A percentile compares a stretch with the other conserved stretches of the same genome.
These are phyloP conservation scores for Orius laevigatus DNA, from an alignment of 1,140 invertebrate species.

Conservation along the genomic window DNA sequence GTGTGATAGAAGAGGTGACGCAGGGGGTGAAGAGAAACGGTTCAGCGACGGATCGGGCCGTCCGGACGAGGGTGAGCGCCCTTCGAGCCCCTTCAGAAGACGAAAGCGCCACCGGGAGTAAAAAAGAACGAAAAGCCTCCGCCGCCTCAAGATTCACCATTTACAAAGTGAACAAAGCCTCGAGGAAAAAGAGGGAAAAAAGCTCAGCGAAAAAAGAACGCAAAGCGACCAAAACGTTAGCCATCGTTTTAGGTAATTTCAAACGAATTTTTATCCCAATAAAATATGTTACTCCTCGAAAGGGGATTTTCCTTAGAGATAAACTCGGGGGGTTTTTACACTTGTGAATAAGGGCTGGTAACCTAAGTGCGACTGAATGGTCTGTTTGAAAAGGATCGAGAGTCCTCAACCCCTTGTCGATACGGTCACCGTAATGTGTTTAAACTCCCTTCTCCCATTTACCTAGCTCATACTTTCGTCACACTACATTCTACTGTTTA, in stretches of 20 bases:
- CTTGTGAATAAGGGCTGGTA: no score
- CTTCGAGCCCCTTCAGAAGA: conserved; percentile 25
- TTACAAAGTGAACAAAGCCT: conserved; percentile 86
- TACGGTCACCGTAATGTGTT: no score
- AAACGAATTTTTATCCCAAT: neutral
- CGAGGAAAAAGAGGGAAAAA: conserved; percentile 84
- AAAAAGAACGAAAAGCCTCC: conserved; percentile 49
- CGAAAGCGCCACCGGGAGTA: conserved; percentile 25
- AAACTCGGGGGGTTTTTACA: no score
- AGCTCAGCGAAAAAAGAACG: conserved; percentile 89
- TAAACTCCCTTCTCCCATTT: no score
- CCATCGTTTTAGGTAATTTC: conserved; percentile 87
- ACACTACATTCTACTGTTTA: no score
- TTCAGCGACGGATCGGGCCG: conserved; percentile 10
- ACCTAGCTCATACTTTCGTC: no score
- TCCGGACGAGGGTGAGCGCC: conserved; percentile 17
- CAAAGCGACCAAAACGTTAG: conserved; percentile 98
- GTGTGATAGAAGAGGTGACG: no score
- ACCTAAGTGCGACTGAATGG: no score
- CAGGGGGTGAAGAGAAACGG: conserved; percentile 18
- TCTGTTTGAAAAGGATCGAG: no score
- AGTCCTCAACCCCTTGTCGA: no score
- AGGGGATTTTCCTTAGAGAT: no score
- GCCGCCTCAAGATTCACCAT: conserved; percentile 57
- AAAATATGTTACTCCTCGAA: no score